Evolutionary conservation across 2,797 vertebrate species (phyloP).

Genomic region (Epinephelus awoara): DNA sequence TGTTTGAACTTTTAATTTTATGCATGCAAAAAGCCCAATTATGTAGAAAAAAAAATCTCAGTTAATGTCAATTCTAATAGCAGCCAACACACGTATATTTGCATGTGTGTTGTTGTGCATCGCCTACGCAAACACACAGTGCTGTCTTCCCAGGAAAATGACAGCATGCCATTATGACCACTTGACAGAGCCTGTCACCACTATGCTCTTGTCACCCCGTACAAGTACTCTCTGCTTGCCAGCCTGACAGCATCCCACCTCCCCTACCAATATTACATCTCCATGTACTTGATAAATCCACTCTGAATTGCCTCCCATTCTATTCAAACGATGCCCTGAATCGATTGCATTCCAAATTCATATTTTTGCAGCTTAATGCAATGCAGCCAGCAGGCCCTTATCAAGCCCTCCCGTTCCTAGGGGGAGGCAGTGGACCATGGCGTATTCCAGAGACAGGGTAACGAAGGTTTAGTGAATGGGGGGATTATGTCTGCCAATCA

Average conservation of each 20-base stretch:
- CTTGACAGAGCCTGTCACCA: constrained; percentile 81
- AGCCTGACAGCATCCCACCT: constrained; percentile 77
- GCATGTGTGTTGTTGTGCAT: constrained; percentile 56
- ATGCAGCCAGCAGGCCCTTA: constrained; percentile 79
- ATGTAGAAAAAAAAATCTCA: neutral
- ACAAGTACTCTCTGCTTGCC: constrained; percentile 77
- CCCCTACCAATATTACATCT: constrained; percentile 77
- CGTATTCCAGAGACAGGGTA: constrained; percentile 82
- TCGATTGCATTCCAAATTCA: constrained; percentile 82
- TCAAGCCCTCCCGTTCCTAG: constrained; percentile 77
- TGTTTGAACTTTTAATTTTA: constrained; percentile 40
- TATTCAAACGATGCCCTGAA: constrained; percentile 80
- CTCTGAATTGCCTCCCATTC: constrained; percentile 79
- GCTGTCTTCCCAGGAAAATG: constrained; percentile 70
- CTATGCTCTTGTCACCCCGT: constrained; percentile 71
- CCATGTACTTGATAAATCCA: constrained; percentile 78
- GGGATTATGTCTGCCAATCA: constrained; percentile 87
- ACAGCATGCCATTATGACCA: constrained; percentile 80
- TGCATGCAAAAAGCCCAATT: constrained; percentile 37
- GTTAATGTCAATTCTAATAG: constrained; percentile 58
- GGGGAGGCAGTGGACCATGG: constrained; percentile 79
- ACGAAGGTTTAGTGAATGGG: constrained; percentile 84
- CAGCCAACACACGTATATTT: constrained; percentile 47
- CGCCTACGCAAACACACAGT: constrained; percentile 61
- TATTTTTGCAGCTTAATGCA: constrained; percentile 76